A percentile compares a stretch with the other conserved stretches of the same genome.
phyloP scores from a whole-genome alignment of 2,888 invertebrate species.

The Drosophila siamana region DNA sequence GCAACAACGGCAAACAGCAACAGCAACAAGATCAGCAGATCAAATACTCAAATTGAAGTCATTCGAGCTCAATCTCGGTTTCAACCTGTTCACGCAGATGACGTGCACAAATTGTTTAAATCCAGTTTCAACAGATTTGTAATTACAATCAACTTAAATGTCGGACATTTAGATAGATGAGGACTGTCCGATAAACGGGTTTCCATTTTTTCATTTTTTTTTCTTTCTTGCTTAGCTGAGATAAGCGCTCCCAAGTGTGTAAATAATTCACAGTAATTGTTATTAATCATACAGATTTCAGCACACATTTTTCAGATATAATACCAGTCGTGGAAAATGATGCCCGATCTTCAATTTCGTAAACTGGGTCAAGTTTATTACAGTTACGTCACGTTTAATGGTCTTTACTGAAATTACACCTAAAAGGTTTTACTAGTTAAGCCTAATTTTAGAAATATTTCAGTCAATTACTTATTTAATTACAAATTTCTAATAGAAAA shows the following conservation, averaged over 20 bases:
- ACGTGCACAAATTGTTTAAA: constrained; percentile 38
- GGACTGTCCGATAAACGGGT: constrained; percentile 48
- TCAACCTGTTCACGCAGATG: constrained; percentile 28
- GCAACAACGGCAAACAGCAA: constrained; percentile 3
- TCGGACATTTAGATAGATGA: constrained; percentile 41
- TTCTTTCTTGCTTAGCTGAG: constrained; percentile 15
- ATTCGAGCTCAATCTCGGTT: constrained; percentile 35
- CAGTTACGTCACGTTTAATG: background rate
- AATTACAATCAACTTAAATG: constrained; percentile 59
- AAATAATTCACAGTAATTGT: constrained; percentile 44
- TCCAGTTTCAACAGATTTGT: constrained; percentile 51
- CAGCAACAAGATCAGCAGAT: constrained; percentile 10
- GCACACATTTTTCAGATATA: constrained; percentile 12
- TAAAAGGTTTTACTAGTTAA: background rate
- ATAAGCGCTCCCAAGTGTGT: constrained; percentile 36
- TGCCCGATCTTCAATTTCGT: background rate
- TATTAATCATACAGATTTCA: constrained; percentile 33
- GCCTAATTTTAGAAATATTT: too few relatives aligned
- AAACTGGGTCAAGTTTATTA: constrained; percentile 30
- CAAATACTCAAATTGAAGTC: constrained; percentile 42
- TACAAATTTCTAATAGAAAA: too few relatives aligned
- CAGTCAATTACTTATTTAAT: too few relatives aligned
- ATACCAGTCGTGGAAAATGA: background rate
- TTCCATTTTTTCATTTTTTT: constrained; percentile 21
- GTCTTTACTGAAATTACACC: background rate